Evolutionary conservation across 1,140 invertebrate genomes (phyloP).

Genomic region (Trichonephila clavipes): DNA sequence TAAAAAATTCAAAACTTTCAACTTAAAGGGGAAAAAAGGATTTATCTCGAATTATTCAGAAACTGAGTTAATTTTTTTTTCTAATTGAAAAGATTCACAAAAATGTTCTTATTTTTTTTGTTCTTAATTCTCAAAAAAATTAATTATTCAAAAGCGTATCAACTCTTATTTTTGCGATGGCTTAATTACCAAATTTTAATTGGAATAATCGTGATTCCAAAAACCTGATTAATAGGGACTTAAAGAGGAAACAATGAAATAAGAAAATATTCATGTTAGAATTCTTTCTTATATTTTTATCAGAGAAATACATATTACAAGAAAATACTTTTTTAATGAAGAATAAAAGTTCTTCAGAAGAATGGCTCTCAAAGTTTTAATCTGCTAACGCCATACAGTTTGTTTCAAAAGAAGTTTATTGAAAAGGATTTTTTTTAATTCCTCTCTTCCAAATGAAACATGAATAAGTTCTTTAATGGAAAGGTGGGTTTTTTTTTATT

Average conservation of each 20-base stretch:
- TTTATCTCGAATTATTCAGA: not conserved
- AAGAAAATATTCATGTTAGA: conserved; percentile 39
- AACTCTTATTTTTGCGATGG: conserved; percentile 24
- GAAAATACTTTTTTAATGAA: not conserved
- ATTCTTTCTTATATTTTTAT: conserved; percentile 60
- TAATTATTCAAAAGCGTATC: conserved; percentile 68
- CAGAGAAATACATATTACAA: conserved; percentile 22
- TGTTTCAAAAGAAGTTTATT: conserved; percentile 59
- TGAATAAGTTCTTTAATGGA: not conserved
- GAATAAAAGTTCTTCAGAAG: not conserved
- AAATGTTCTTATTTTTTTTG: conserved; percentile 8
- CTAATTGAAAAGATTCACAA: not conserved
- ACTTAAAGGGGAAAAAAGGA: not conserved
- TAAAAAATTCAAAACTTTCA: not conserved
- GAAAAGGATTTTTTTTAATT: conserved; percentile 45
- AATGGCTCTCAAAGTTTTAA: conserved; percentile 54
- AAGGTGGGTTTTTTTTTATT: not conserved
- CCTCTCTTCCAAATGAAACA: conserved; percentile 25
- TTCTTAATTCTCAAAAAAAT: not conserved
- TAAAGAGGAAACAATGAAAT: conserved; percentile 58
- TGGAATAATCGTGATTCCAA: conserved; percentile 57
- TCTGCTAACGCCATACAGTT: conserved; percentile 8
- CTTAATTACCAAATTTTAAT: conserved; percentile 67
- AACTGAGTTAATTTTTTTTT: not conserved
- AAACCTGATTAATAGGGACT: conserved; percentile 56